Evolutionary conservation across 2,797 vertebrate genomes (phyloP).

Genomic region (Halcyon chelicuti): DNA sequence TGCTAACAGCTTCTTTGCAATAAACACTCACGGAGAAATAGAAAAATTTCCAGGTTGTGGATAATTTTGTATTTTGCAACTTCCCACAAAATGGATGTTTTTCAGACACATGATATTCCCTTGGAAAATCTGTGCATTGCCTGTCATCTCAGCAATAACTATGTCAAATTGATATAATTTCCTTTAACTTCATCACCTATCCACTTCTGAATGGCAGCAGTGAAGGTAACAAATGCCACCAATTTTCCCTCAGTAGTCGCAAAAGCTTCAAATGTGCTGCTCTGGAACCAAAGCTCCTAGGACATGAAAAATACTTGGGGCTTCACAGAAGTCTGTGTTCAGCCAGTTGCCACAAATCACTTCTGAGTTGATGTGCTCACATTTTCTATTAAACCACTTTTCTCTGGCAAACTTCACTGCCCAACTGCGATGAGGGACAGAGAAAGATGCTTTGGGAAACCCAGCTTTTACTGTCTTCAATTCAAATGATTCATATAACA

Average conservation of each 20-base stretch:
- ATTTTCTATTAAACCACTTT: constrained; percentile 5
- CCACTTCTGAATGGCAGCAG: background rate
- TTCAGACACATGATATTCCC: background rate
- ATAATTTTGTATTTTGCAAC: background rate
- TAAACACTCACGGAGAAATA: background rate
- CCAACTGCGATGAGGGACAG: rapidly evolving
- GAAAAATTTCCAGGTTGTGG: background rate
- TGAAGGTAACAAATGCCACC: background rate
- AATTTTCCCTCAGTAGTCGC: background rate
- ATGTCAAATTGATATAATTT: background rate
- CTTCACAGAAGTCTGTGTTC: background rate
- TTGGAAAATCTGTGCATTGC: background rate
- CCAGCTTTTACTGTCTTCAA: background rate
- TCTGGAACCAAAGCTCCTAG: background rate
- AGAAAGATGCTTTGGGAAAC: background rate
- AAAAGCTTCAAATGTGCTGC: background rate
- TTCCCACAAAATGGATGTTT: background rate
- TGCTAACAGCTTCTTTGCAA: background rate
- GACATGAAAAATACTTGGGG: background rate
- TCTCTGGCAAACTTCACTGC: background rate
- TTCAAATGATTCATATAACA: background rate
- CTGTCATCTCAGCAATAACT: background rate
- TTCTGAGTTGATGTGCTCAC: background rate
- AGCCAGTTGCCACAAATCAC: background rate
- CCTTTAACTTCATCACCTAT: background rate